These are phyloP conservation scores for Heloderma charlesbogerti DNA, from an alignment of 2,113 vertebrate species.

Conservation along the genomic window DNA sequence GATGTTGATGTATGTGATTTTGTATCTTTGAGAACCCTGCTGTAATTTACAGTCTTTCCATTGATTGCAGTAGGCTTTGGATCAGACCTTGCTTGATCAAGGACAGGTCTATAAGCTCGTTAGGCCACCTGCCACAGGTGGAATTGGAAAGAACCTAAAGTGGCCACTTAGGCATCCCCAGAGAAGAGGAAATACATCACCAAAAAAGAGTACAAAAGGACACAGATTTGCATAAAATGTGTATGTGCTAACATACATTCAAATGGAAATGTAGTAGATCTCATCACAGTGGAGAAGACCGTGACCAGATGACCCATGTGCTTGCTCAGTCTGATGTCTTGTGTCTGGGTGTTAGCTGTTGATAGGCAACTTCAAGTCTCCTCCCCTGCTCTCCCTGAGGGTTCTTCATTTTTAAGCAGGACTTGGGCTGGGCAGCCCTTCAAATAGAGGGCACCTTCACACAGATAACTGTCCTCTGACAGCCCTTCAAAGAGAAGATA, in stretches of 20 bases:
- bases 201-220: background rate
- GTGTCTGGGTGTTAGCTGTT: background rate
- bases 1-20: background rate
- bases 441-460: background rate
- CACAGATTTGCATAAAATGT: background rate
- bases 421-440: background rate
- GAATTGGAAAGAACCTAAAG: background rate
- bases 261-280: background rate
- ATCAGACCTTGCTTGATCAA: background rate
- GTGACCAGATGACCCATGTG: no score
- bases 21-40: background rate
- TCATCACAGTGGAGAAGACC: background rate
- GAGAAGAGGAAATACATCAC: no score
- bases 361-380: background rate
- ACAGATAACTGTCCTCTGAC: no score
- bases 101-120: background rate
- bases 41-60: background rate
- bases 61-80: background rate
- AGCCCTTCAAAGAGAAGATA: no score
- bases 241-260: background rate
- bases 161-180: background rate
- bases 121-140: no score
- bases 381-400: background rate
- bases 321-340: background rate
- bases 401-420: no score